These are phyloP conservation scores for Melieria picta DNA, from an alignment of 2,888 invertebrate species.

Conservation along the genomic window DNA sequence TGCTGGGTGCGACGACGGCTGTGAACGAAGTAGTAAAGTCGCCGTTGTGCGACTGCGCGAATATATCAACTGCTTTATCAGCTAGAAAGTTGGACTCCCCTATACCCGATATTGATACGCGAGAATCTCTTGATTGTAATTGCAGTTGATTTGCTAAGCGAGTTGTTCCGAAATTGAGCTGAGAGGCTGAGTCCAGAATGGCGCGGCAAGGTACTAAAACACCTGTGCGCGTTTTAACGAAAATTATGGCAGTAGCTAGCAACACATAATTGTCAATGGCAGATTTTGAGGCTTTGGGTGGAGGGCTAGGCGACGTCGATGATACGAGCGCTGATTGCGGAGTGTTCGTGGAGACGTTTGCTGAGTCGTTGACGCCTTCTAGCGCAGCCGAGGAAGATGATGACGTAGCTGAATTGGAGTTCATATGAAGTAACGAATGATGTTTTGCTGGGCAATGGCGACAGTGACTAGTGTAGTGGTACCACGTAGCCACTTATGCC, in stretches of 20 bases:
- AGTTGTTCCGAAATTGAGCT: conserved; percentile 29
- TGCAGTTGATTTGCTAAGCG: conserved; percentile 37
- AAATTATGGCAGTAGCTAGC: conserved; percentile 25
- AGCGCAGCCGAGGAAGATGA: no score
- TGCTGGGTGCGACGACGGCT: conserved; percentile 33
- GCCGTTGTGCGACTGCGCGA: conserved; percentile 27
- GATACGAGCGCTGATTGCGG: no score
- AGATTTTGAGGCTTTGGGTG: no score
- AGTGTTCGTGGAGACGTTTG: no score
- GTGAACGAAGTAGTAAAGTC: conserved; percentile 23
- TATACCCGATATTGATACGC: conserved; percentile 34
- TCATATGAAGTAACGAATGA: no score
- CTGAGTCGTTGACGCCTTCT: no score
- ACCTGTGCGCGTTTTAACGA: conserved; percentile 34
- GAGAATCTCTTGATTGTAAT: conserved; percentile 26
- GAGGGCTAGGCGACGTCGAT: no score
- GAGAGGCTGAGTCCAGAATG: conserved; percentile 32
- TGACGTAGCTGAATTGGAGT: no score
- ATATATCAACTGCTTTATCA: conserved; percentile 33
- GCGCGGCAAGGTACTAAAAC: conserved; percentile 34
- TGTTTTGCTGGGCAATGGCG: no score
- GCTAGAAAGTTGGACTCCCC: conserved; percentile 37
- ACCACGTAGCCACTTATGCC: no score
- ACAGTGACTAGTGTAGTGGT: no score
- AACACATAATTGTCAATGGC: neutral